These are phyloP conservation scores for Drosophila differens DNA, from an alignment of 2,888 invertebrate genomes.

Conservation along the genomic window DNA sequence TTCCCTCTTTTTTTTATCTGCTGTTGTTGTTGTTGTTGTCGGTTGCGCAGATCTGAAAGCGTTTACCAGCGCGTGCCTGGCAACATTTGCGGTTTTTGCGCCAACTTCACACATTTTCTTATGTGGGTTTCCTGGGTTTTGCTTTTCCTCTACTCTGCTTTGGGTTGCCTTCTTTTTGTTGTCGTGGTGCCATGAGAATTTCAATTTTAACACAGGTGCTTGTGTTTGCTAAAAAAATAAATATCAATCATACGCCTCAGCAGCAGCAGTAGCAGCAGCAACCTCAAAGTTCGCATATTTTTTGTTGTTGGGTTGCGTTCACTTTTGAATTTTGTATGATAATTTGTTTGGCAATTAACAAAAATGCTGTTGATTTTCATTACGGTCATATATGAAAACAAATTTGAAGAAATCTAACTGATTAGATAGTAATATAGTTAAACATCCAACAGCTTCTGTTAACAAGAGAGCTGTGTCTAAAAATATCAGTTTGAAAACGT, in stretches of 20 bases:
- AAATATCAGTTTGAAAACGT: not conserved
- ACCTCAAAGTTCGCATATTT: conserved; percentile 13
- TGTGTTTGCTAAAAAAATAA: conserved; percentile 78
- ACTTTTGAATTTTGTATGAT: conserved; percentile 47
- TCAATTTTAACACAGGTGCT: conserved; percentile 76
- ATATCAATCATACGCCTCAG: conserved; percentile 77
- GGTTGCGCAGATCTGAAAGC: conserved; percentile 64
- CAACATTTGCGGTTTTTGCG: conserved; percentile 78
- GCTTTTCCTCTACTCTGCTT: conserved; percentile 27
- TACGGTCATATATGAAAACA: not conserved
- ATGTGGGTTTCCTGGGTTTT: conserved; percentile 54
- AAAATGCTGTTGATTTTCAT: conserved; percentile 29
- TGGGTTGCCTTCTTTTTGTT: conserved; percentile 40
- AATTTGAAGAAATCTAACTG: not conserved
- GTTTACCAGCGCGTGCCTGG: conserved; percentile 74
- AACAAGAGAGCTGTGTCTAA: not conserved
- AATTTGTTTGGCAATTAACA: conserved; percentile 62
- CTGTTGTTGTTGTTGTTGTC: conserved; percentile 23
- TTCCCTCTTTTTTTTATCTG: conserved; percentile 2
- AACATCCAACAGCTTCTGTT: not conserved
- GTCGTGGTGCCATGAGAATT: conserved; percentile 71
- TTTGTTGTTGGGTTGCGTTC: conserved; percentile 3
- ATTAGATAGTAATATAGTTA: not conserved
- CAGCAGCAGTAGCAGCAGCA: conserved; percentile 24
- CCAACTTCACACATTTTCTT: conserved; percentile 80